Conservation (phyloP, 2,888 invertebrate genomes). For the Vannuccia rotundouncinata region DNA sequence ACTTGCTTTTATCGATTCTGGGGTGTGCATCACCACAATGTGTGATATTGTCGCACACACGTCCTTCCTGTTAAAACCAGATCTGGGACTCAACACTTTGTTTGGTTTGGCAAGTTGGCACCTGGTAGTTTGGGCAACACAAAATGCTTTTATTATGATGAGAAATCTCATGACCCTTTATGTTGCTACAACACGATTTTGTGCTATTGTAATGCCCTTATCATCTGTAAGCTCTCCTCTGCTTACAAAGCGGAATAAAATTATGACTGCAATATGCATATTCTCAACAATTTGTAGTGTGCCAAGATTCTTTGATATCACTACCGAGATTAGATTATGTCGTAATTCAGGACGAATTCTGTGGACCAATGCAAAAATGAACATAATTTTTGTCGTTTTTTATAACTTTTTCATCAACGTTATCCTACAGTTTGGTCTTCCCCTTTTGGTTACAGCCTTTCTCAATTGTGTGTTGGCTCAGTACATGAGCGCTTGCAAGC, state of each 20-base stretch:
- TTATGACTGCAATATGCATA: neutral
- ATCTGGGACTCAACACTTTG: neutral
- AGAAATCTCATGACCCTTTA: neutral
- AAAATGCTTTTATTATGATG: slow-evolving; percentile 3
- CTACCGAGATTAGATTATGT: neutral
- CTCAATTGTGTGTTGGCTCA: neutral
- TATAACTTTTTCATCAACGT: slow-evolving; percentile 12
- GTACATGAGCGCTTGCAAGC: neutral
- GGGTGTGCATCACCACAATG: neutral
- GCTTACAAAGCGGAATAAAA: neutral
- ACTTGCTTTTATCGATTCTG: neutral
- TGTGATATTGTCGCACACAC: neutral
- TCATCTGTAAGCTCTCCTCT: slow-evolving; percentile 2
- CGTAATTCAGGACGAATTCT: neutral
- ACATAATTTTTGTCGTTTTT: neutral
- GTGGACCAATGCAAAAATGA: neutral
- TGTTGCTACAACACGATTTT: neutral
- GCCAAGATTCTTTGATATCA: slow-evolving; percentile 13
- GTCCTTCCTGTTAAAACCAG: neutral
- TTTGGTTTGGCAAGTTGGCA: neutral
- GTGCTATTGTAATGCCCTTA: neutral
- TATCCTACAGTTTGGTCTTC: neutral
- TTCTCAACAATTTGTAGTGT: neutral
- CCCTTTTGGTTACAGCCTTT: neutral
- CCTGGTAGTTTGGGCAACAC: neutral